A percentile compares a stretch with the other conserved stretches of the same genome.
phyloP scores from a whole-genome alignment of 1,140 invertebrate species.

The Zaprionus nigranus region DNA sequence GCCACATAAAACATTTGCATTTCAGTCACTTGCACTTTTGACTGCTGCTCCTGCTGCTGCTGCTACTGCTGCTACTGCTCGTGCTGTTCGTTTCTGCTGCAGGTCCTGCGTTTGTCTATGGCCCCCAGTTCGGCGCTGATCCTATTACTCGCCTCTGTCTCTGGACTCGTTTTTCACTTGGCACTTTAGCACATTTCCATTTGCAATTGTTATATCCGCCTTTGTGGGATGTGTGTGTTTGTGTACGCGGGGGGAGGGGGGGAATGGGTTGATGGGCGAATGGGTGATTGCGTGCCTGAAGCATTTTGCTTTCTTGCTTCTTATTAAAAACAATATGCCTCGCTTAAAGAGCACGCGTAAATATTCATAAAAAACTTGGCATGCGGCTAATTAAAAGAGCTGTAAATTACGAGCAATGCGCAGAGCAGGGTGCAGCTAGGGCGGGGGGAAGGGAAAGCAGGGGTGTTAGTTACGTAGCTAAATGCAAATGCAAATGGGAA shows the following conservation, averaged over 20 bases:
- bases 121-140: slow-evolving; percentile 33
- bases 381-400: slow-evolving; percentile 81
- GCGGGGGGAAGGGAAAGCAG: slow-evolving; percentile 7
- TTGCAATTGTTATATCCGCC: slow-evolving; percentile 80
- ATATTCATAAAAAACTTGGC: slow-evolving; percentile 76
- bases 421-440: neutral
- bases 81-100: neutral
- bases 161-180: slow-evolving; percentile 37
- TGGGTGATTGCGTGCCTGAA: slow-evolving; percentile 51
- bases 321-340: slow-evolving; percentile 64
- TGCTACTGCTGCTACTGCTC: slow-evolving; percentile 44
- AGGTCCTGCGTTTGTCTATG: slow-evolving; percentile 29
- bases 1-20: slow-evolving; percentile 62
- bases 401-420: slow-evolving; percentile 73
- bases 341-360: slow-evolving; percentile 76
- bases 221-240: slow-evolving; percentile 47
- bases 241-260: neutral
- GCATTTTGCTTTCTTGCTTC: slow-evolving; percentile 55
- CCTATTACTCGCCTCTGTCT: slow-evolving; percentile 37
- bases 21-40: slow-evolving; percentile 82
- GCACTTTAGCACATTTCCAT: slow-evolving; percentile 82
- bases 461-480: slow-evolving; percentile 45
- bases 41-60: slow-evolving; percentile 37
- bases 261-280: neutral
- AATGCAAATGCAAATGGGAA: slow-evolving; percentile 58